Evolutionary conservation across 2,888 invertebrate genomes (phyloP).

Genomic region (Dicycla oo): DNA sequence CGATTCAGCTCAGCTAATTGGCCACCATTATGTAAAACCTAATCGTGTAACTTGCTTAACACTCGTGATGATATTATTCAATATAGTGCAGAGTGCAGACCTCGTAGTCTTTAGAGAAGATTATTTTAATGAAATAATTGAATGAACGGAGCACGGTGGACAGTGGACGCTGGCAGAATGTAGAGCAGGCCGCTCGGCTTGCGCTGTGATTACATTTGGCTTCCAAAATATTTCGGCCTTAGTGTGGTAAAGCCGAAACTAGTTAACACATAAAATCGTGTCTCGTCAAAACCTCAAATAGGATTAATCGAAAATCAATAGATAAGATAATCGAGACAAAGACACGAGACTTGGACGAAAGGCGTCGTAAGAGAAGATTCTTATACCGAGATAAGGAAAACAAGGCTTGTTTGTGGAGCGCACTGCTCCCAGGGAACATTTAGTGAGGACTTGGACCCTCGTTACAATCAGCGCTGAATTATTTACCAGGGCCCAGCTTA

Average conservation of each 20-base stretch:
- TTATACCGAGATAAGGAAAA: slow-evolving; percentile 79
- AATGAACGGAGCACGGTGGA: slow-evolving; percentile 80
- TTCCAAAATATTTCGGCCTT: slow-evolving; percentile 50
- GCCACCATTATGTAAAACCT: slow-evolving; percentile 61
- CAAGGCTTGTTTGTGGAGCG: slow-evolving; percentile 79
- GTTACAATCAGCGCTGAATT: slow-evolving; percentile 88
- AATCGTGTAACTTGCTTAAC: slow-evolving; percentile 71
- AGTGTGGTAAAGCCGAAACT: slow-evolving; percentile 63
- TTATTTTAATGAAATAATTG: slow-evolving; percentile 87
- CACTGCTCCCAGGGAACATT: slow-evolving; percentile 82
- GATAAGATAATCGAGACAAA: slow-evolving; percentile 68
- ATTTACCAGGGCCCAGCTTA: slow-evolving; percentile 85
- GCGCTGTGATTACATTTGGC: slow-evolving; percentile 79
- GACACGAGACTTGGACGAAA: slow-evolving; percentile 67
- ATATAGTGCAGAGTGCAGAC: slow-evolving; percentile 76
- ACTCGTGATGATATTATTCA: slow-evolving; percentile 74
- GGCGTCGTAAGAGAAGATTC: slow-evolving; percentile 72
- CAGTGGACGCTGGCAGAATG: slow-evolving; percentile 81
- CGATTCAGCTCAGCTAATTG: slow-evolving; percentile 57
- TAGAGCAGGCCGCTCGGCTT: slow-evolving; percentile 74
- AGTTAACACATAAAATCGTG: slow-evolving; percentile 55
- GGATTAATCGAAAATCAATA: slow-evolving; percentile 71
- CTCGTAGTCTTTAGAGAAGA: slow-evolving; percentile 78
- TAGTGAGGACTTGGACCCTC: slow-evolving; percentile 84
- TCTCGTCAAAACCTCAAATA: slow-evolving; percentile 68